phyloP scores from a whole-genome alignment of 2,113 vertebrate genomes.

The Mesembrinibis cayennensis region DNA sequence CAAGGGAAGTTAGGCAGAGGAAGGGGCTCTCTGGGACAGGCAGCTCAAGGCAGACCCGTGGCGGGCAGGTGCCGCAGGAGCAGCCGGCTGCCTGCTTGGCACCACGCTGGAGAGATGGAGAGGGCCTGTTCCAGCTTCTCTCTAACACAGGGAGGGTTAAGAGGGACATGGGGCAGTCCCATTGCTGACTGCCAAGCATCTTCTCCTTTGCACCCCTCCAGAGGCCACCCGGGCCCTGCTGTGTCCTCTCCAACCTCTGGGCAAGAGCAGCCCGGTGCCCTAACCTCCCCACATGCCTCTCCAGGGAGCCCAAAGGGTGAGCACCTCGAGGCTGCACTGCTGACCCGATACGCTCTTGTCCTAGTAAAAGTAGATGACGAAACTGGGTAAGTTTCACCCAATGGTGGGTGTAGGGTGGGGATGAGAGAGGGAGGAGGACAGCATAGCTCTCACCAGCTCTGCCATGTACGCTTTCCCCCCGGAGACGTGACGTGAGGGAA shows the following conservation, averaged over 20 bases:
- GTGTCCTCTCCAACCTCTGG: background rate
- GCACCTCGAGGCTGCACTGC: background rate
- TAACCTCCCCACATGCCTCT: background rate
- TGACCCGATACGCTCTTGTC: rapidly evolving
- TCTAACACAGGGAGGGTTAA: rapidly evolving
- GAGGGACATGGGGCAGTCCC: background rate
- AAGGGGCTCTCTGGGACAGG: background rate
- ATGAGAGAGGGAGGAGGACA: background rate
- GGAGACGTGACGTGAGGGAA: rapidly evolving
- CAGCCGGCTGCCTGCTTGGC: background rate
- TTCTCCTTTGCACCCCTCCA: background rate
- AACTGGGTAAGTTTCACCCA: background rate
- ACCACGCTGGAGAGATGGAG: background rate
- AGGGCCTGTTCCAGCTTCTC: background rate
- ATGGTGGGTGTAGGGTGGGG: background rate
- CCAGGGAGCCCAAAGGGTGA: background rate
- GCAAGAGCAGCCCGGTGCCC: background rate
- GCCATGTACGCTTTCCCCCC: rapidly evolving
- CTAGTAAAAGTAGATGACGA: background rate
- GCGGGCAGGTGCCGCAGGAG: rapidly evolving
- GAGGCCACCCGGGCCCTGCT: background rate
- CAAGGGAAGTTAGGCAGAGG: background rate
- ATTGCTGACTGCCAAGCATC: background rate
- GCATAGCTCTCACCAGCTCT: background rate
- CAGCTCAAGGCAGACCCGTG: background rate